Base-by-base conservation (phyloP, 2,113 vertebrate species). In the Anolis sagrei region DNA sequence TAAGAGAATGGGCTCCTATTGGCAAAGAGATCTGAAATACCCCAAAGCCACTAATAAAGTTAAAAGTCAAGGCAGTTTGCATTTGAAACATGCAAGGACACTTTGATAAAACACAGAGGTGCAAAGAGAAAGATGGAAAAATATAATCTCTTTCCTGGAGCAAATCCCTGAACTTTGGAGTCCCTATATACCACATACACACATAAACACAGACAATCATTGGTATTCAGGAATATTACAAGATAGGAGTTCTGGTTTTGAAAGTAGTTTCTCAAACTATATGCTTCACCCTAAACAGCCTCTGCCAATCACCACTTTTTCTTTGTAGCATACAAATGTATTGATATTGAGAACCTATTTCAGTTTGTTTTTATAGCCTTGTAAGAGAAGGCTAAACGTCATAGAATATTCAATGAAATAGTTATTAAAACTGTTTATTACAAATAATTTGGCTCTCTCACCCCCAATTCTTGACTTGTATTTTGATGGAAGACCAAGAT, bases 1-100 rank as follows among this genome's bases (percentile, higher is more conserved):
- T 79, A 85, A 66, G 62, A 84, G 66, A 85, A 83, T 0, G 0
- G 90, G 84, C 18, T 87, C 88, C 62, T 85, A 84, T 27, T 79
- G 44, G 83, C 87, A 85, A 29, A 39, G 36, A 81, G 54, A 78
- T 75, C 77, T 68, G 51, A 88, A 84, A 32, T 44, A 49, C 72
- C 81, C 68, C 76, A 44, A 81, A 27, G 76, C 1, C 25, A 36
- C 25, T 76, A 16, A 10, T 7, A 29, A 68, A 70, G n/a, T 19
- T 32, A 70, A 34, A 1, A 7, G 80, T 76, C 4, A 76, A 73
- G 84, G 32, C 21, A 80, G 64, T 7, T 3, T 51, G 32, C 3
- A 23, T 70, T 58, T 72, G 66, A 61, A 85, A 32, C 10, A 32
- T 27, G 44, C n/a, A 75, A 86, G 23, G 39, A 36, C 9, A 16